Evolutionary conservation across 2,888 invertebrate species (phyloP), one percentile per base, ranked within the genome.

Genomic region (Campoplex capitator): DNA sequence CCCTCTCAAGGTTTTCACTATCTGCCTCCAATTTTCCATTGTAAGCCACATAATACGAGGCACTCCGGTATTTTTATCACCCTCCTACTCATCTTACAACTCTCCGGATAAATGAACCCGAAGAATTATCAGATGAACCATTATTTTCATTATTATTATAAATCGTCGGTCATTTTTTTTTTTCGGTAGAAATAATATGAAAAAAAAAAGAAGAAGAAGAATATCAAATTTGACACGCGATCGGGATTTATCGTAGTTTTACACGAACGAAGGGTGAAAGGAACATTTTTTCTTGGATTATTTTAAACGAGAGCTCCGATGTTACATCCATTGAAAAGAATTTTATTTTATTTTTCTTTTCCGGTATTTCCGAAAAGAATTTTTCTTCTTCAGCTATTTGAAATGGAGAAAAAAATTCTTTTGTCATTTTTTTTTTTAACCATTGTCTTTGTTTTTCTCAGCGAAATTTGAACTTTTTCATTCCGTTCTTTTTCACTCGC

Each of bases 1-100:
- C 62, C 62, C 45, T 62, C 48, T 62, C 56, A 35, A 28, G 74
- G 38, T 74, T 54, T 38, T 48, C 35, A 77, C n/a, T 65, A 65
- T 77, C 51, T 38, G n/a, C 32, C 77, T 54, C 67, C 48, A 48
- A 68, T 77, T 54, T 77, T 38, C 67, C 54, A 68, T 54, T 77
- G 77, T 77, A 38, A 68, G 67, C 45, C 48, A 28, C 75, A 28
- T 58, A 56, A 74, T 74, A n/a, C 73, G 51, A 35, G 35, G 54
- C 18, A 74, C 73, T 74, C 73, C n/a, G 54, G 13, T 35, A 23
- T 75, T 75, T 56, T 75, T 28, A 58, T 75, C 58, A 62, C 45
- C 58, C 75, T 73, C 38, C 23, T 38, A 32, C 74, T 74, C 74
- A 56, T 32, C 74, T 75, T 42, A 62, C 58, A 62, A 35, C 42